phyloP scores from a whole-genome alignment of 1,140 invertebrate species.

The Orius insidiosus region DNA sequence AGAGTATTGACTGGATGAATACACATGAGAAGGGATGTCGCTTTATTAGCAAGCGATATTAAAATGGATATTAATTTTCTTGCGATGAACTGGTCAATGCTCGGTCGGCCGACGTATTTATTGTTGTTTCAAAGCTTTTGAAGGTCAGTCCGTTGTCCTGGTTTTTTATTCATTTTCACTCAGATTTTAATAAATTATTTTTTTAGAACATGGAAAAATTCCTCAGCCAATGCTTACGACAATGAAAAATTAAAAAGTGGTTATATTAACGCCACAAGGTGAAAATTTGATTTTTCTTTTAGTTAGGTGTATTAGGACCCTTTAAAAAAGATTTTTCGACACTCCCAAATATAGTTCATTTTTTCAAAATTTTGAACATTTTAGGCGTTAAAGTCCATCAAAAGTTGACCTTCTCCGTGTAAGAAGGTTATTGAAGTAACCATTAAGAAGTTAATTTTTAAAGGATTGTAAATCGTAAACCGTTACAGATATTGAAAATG shows the following conservation, averaged over 20 bases:
- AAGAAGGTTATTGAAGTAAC: too few species aligned
- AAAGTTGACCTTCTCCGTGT: too few species aligned
- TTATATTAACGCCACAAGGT: constrained; percentile 88
- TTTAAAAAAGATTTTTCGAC: background rate
- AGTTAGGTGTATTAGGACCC: background rate
- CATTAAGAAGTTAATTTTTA: too few species aligned
- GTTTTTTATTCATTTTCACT: constrained; percentile 8
- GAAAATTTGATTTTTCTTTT: constrained; percentile 9
- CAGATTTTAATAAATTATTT: constrained; percentile 3
- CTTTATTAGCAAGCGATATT: constrained; percentile 72
- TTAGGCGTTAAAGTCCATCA: too few species aligned
- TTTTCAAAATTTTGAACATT: too few species aligned
- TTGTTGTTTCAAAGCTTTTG: constrained; percentile 60
- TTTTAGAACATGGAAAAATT: constrained; percentile 78
- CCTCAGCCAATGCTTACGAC: constrained; percentile 90
- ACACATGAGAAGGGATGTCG: constrained; percentile 80
- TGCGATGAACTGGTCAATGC: constrained; percentile 82
- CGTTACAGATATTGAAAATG: too few species aligned
- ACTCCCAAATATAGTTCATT: background rate
- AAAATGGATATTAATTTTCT: constrained; percentile 77
- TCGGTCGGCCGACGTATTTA: constrained; percentile 76
- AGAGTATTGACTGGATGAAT: constrained; percentile 89
- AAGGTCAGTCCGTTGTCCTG: constrained; percentile 41
- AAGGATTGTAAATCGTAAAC: too few species aligned
- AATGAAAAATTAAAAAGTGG: constrained; percentile 97